Conservation (phyloP, 2,113 vertebrate genomes). For the Morone saxatilis region DNA sequence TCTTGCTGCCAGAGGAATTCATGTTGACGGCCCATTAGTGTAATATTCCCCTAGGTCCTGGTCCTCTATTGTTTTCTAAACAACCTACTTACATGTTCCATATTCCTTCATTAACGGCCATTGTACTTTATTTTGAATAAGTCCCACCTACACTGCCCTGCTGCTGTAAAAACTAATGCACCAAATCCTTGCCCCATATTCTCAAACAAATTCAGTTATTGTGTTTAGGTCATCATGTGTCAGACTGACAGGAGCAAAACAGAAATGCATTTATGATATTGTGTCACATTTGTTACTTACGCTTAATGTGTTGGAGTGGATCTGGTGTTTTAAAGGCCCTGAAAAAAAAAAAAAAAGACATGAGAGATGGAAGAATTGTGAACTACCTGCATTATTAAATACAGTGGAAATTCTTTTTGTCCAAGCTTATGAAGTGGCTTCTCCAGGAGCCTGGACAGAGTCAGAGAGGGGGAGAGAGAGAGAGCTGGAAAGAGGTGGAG, state of each 20-base stretch:
- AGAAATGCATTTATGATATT: constrained; percentile 17
- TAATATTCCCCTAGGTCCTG: too few relatives aligned
- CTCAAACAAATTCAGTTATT: too few relatives aligned
- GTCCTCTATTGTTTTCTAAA: too few relatives aligned
- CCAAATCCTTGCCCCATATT: too few relatives aligned
- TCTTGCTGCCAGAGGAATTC: too few relatives aligned
- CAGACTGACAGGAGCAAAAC: not conserved
- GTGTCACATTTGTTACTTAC: constrained; percentile 45
- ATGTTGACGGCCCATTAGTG: too few relatives aligned
- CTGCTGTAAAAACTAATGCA: too few relatives aligned
- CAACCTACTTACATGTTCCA: too few relatives aligned
- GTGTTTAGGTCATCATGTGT: too few relatives aligned
- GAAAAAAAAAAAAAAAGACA: constrained; percentile 2
- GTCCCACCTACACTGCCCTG: too few relatives aligned
- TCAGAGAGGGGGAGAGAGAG: not conserved
- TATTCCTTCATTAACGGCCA: too few relatives aligned
- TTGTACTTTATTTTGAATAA: too few relatives aligned
- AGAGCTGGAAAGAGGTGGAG: constrained; percentile 4
- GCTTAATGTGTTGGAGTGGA: constrained; percentile 29
- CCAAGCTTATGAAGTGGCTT: constrained; percentile 39
- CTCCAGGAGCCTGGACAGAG: constrained; percentile 33
- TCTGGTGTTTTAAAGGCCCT: constrained; percentile 35
- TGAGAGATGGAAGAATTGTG: constrained; percentile 5
- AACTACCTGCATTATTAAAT: constrained; percentile 61
- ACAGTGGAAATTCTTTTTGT: constrained; percentile 32